Evolutionary conservation across 2,888 invertebrate species (phyloP).

Genomic region (Cistogaster globosa): DNA sequence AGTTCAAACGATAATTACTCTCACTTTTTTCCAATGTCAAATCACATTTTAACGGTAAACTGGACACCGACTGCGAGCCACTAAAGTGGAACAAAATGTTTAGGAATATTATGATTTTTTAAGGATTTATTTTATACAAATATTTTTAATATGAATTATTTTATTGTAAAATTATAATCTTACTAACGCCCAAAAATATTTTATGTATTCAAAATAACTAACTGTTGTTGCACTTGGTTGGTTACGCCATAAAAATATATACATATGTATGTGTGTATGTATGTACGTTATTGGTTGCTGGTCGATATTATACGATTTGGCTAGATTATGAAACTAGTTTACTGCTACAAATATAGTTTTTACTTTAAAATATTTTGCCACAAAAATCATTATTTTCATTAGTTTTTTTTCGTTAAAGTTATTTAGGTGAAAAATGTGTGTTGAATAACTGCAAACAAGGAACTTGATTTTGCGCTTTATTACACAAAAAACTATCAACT

Average conservation of each 20-base stretch:
- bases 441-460: slow-evolving; percentile 68
- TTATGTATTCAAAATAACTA: slow-evolving; percentile 43
- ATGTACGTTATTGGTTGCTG: slow-evolving; percentile 10
- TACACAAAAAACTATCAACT: slow-evolving; percentile 1
- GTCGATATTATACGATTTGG: slow-evolving; percentile 51
- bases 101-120: background rate
- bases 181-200: slow-evolving; percentile 59
- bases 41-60: background rate
- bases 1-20: slow-evolving; percentile 25
- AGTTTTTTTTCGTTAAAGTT: slow-evolving; percentile 44
- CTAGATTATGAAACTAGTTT: slow-evolving; percentile 70
- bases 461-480: slow-evolving; percentile 66
- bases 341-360: slow-evolving; percentile 27
- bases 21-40: slow-evolving; percentile 59
- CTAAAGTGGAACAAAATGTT: background rate
- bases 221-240: slow-evolving; percentile 63
- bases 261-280: too few relatives aligned
- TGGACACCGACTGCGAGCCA: background rate
- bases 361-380: slow-evolving; percentile 23
- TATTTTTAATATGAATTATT: background rate
- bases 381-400: slow-evolving; percentile 31
- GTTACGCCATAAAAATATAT: slow-evolving; percentile 57
- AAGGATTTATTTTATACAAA: background rate
- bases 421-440: slow-evolving; percentile 68
- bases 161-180: background rate